Evolutionary conservation across 2,888 invertebrate species (phyloP).

Genomic region (Euplagia quadripunctaria): DNA sequence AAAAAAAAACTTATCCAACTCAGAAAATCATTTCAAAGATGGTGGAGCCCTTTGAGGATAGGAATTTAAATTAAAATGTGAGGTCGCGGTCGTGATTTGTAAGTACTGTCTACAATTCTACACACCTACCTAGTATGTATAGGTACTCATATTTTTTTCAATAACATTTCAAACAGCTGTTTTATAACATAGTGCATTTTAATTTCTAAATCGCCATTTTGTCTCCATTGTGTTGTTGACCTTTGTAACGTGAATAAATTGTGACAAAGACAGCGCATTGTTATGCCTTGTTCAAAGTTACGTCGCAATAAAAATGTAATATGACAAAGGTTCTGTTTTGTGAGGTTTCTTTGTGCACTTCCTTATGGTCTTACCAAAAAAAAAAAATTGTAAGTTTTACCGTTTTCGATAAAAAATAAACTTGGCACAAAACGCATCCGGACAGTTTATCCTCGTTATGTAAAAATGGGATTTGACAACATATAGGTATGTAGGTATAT

Average conservation of each 20-base stretch:
- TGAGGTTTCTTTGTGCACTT: background rate
- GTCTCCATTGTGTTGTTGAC: slow-evolving; percentile 42
- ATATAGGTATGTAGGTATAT: too few relatives aligned
- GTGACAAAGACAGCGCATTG: slow-evolving; percentile 39
- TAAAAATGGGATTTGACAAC: too few relatives aligned
- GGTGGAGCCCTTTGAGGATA: too few relatives aligned
- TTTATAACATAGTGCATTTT: background rate
- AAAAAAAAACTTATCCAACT: background rate
- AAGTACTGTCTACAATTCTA: too few relatives aligned
- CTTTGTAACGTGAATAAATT: slow-evolving; percentile 47
- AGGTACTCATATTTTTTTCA: background rate
- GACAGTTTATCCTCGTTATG: too few relatives aligned
- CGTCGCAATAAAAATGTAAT: slow-evolving; percentile 5
- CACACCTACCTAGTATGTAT: too few relatives aligned
- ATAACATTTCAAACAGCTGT: background rate
- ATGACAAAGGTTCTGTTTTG: background rate
- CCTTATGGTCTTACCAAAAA: background rate
- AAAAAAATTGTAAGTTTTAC: too few relatives aligned
- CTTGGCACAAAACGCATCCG: too few relatives aligned
- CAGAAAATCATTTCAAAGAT: background rate
- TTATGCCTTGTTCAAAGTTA: slow-evolving; percentile 29
- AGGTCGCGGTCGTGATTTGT: too few relatives aligned
- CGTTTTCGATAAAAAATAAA: too few relatives aligned
- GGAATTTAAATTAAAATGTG: background rate
- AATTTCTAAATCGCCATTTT: slow-evolving; percentile 43